Evolutionary conservation across 2,888 invertebrate species (phyloP), one percentile per base, ranked within the genome.

Genomic region (Coelopa pilipes): DNA sequence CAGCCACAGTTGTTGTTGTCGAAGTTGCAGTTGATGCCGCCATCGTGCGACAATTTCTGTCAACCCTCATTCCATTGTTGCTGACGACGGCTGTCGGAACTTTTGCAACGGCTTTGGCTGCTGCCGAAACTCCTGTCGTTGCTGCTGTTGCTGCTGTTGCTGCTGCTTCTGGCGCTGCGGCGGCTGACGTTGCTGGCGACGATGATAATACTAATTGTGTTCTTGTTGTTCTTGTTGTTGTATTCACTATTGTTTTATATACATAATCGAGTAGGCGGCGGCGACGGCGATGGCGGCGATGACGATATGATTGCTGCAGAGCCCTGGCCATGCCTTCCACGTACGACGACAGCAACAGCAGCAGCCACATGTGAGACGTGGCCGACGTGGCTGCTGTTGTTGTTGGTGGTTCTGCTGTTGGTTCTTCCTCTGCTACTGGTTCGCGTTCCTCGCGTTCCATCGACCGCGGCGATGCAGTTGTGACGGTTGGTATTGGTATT

Each of bases 401-500:
- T 66, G 21, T 21, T 47, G 60, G 11, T 24, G 46, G 46, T 19
- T 19, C n/a, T 50, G 50, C 49, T 63, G 72, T 47, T 13, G 17
- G n/a, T 11, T 46, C 13, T 45, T 15, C 19, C 49, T 21, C 7
- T 55, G 59, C 47, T 72, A 49, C 47, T 47, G 45, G 11, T 19
- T 59, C 45, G 34, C 19, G 10, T 68, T 46, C 13, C 72, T 21
- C 3, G 63, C 59, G 24, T 53, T 21, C 19, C 49, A 69, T 50
- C 50, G 55, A 15, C 49, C 34, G 17, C 65, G 60, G 45, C 65
- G 45, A 55, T 73, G 46, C 53, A n/a, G 46, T 66, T 45, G 79
- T 73, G 76, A 76, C 72, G 75, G 79, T 75, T 74, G 73, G 77
- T 76, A 67, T 55, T 77, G 66, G 74, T 76, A 66, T 74, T 73